Evolutionary conservation across 1,140 invertebrate species (phyloP).

Genomic region (Dufourea novaeangliae): DNA sequence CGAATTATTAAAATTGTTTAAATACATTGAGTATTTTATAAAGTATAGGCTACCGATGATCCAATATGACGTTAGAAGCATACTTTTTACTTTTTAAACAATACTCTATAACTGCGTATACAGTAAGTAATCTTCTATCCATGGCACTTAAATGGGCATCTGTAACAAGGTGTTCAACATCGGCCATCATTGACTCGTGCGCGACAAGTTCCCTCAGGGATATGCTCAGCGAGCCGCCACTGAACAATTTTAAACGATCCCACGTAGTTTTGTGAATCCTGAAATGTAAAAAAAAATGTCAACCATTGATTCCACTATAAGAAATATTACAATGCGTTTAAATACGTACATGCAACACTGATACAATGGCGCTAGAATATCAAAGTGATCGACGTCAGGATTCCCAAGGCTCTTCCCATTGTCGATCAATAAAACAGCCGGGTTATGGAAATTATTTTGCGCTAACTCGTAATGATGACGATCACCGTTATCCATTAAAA

Average conservation of each 20-base stretch:
- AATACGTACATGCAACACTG: constrained; percentile 93
- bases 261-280: constrained; percentile 87
- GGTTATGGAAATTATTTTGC: constrained; percentile 82
- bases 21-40: not conserved
- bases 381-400: constrained; percentile 90
- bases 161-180: constrained; percentile 84
- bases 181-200: constrained; percentile 81
- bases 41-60: constrained; percentile 59
- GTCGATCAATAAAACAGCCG: constrained; percentile 91
- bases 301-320: not conserved
- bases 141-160: constrained; percentile 89
- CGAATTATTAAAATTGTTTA: constrained; percentile 2
- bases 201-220: constrained; percentile 81
- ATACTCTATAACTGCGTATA: constrained; percentile 88
- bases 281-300: constrained; percentile 71
- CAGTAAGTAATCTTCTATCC: constrained; percentile 88
- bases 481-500: constrained; percentile 96
- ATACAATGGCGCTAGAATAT: constrained; percentile 94
- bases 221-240: constrained; percentile 84
- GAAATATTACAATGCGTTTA: constrained; percentile 23
- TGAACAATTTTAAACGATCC: constrained; percentile 86
- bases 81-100: constrained; percentile 82
- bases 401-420: constrained; percentile 97
- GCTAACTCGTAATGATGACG: constrained; percentile 95
- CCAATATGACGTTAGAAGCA: constrained; percentile 74